Base-by-base conservation (phyloP, 2,797 vertebrate species). In the Pygocentrus nattereri region DNA sequence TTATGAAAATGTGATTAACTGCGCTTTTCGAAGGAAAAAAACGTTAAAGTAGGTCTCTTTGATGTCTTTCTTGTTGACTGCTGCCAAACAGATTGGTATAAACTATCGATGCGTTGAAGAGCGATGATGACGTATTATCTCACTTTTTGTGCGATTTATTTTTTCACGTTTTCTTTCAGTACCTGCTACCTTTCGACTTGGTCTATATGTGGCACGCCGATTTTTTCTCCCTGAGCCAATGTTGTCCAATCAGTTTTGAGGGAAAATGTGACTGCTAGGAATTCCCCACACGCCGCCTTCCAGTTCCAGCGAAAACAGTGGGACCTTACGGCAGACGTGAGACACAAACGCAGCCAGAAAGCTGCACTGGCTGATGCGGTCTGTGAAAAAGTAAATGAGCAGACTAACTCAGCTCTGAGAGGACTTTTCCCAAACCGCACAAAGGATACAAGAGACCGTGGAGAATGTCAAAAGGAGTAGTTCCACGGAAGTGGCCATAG, bases 201-300 rank as follows among this genome's bases (percentile, higher is more conserved):
- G 12, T 23, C 25, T 34, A 4, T 23, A 56, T n/a, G 54, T n/a
- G 21, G 21, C 4, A 38, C 23, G 56, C n/a, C 15, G 25, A 54
- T 56, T 23, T 50, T 25, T 44, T 34, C 25, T 69, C 49, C 54
- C 12, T 54, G 59, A 23, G 50, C n/a, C 34, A 65, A n/a, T 10
- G 34, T 2, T 82, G 88, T 88, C 91, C 91, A 94, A 90, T 92
- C 88, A 85, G 86, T 92, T 93, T 88, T 86, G 88, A 93, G 93
- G 87, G 94, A 94, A 94, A 95, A 94, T 94, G 92, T 94, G 94
- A 95, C 90, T 91, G 90, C 82, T 88, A 92, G 94, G 93, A 95
- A 95, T 94, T 94, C 93, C 94, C 94, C 94, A 92, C 89, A 84
- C 93, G 88, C 88, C 90, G 86, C 87, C 89, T 38, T 65, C 62